Percentiles rank a stretch among this genome's conserved stretches.
Evolutionary conservation across 2,888 invertebrate genomes (phyloP).

Genomic region (Zaprionus obscuricornis): DNA sequence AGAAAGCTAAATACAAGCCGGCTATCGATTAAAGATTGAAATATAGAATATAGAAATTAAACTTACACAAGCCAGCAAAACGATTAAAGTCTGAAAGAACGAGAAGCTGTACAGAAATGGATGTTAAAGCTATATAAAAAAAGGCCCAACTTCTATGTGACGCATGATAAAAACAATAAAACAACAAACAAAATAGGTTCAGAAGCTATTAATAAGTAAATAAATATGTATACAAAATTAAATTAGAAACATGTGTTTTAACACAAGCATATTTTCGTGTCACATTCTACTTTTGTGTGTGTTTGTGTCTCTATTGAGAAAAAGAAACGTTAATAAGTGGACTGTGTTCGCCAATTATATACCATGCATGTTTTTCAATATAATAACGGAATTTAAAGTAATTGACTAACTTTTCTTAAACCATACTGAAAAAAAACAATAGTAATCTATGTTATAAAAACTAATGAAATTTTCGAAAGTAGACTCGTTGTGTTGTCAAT

Average conservation of each 20-base stretch:
- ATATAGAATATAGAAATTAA: conserved; percentile 29
- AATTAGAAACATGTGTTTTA: conserved; percentile 57
- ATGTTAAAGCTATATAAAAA: too few relatives aligned
- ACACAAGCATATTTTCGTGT: conserved; percentile 5
- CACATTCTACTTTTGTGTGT: conserved; percentile 3
- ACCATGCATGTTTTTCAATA: too few relatives aligned
- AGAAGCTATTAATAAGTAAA: conserved; percentile 55
- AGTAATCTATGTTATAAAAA: too few relatives aligned
- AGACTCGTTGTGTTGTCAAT: too few relatives aligned
- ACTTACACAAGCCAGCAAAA: conserved; percentile 2
- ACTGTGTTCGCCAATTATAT: too few relatives aligned
- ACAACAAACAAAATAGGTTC: conserved; percentile 32
- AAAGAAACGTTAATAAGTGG: conserved; percentile 60
- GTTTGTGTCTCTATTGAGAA: not conserved
- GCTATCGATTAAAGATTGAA: conserved; percentile 65
- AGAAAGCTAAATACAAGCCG: conserved; percentile 46
- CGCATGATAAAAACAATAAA: conserved; percentile 50
- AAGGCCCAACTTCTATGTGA: too few relatives aligned
- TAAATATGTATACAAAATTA: conserved; percentile 54
- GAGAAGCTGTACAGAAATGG: too few relatives aligned
- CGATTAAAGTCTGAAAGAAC: too few relatives aligned
- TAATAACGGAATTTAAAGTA: conserved; percentile 21
- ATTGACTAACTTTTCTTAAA: too few relatives aligned
- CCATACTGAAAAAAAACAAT: too few relatives aligned
- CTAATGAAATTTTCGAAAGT: too few relatives aligned